A percentile compares a stretch with the other conserved stretches of the same genome.
Evolutionary conservation across 2,888 invertebrate genomes (phyloP).

Genomic region (Lydus trimaculatus): DNA sequence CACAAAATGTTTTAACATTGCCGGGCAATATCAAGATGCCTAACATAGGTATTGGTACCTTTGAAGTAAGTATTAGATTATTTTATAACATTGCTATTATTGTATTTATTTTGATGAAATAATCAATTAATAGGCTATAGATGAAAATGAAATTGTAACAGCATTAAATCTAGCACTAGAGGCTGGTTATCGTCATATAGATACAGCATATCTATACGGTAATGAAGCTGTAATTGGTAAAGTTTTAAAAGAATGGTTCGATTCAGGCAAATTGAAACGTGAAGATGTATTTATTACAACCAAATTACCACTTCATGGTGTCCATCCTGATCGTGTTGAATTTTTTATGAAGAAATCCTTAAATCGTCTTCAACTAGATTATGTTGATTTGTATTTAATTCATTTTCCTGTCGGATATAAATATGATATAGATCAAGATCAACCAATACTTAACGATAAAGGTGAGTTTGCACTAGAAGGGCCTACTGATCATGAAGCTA

Average conservation of each 20-base stretch:
- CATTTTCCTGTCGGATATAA: conserved; percentile 43
- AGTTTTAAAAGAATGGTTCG: conserved; percentile 74
- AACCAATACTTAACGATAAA: neutral
- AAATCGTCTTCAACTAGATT: conserved; percentile 40
- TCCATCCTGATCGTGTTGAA: conserved; percentile 61
- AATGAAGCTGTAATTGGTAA: conserved; percentile 79
- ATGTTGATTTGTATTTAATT: conserved; percentile 46
- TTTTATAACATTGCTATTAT: neutral
- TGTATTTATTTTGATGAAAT: neutral
- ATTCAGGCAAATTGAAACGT: conserved; percentile 70
- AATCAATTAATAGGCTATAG: conserved; percentile 61
- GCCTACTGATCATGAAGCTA: conserved; percentile 33
- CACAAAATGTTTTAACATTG: neutral
- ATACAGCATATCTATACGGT: conserved; percentile 77
- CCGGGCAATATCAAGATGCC: neutral
- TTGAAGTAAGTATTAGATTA: neutral
- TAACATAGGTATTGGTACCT: neutral
- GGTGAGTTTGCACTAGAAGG: conserved; percentile 47
- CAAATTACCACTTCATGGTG: conserved; percentile 73
- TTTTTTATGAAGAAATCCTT: conserved; percentile 41
- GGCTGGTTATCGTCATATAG: conserved; percentile 82
- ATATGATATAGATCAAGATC: conserved; percentile 11
- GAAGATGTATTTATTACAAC: conserved; percentile 84
- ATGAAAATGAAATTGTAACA: conserved; percentile 66
- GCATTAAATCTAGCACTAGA: conserved; percentile 74